These are phyloP conservation scores for Sinotaia quadrata DNA, from an alignment of 2,888 invertebrate genomes.

Conservation along the genomic window DNA sequence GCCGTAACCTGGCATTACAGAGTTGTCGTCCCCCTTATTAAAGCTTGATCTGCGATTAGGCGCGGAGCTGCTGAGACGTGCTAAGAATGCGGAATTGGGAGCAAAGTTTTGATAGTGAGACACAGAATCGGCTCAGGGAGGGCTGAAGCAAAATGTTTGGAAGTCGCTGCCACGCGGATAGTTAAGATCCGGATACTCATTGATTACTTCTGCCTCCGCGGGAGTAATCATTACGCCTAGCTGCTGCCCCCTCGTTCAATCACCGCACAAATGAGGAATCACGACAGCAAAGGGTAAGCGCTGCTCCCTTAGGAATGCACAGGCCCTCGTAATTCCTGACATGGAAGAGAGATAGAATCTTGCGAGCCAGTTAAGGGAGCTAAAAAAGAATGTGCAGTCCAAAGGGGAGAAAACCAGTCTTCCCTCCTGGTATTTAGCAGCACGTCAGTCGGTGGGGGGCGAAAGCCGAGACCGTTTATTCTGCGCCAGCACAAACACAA, in stretches of 20 bases:
- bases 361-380: conserved; percentile 27
- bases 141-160: background rate
- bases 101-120: background rate
- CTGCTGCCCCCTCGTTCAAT: conserved; percentile 32
- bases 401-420: too few species aligned
- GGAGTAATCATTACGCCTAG: conserved; percentile 33
- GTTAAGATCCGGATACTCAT: conserved; percentile 27
- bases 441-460: too few species aligned
- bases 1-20: conserved; percentile 27
- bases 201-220: conserved; percentile 22
- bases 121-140: background rate
- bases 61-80: conserved; percentile 14
- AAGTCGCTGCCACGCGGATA: background rate
- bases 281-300: conserved; percentile 29
- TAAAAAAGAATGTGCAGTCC: too few species aligned
- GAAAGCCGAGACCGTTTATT: too few species aligned
- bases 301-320: conserved; percentile 22
- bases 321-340: conserved; percentile 19
- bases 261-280: conserved; percentile 33
- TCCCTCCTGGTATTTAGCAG: too few species aligned
- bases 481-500: too few species aligned
- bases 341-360: conserved; percentile 29
- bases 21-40: conserved; percentile 18
- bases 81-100: background rate
- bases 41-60: background rate